Evolutionary conservation across 2,113 vertebrate species (phyloP).

Genomic region (Oncorhynchus kisutch): DNA sequence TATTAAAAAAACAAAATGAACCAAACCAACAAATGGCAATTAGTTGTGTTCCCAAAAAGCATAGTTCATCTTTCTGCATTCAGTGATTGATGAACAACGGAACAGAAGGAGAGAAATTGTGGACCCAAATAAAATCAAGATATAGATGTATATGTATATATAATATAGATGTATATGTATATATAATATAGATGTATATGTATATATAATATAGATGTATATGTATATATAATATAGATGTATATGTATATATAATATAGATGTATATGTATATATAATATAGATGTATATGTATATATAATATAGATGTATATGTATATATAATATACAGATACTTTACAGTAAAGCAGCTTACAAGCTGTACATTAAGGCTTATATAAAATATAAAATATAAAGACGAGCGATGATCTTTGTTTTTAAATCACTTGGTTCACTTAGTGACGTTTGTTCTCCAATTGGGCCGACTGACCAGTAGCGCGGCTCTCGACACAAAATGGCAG

Average conservation of each 20-base stretch:
- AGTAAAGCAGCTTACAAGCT: slow-evolving; percentile 78
- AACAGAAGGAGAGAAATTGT: slow-evolving; percentile 29
- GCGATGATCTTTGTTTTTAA: slow-evolving; percentile 68
- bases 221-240: slow-evolving; percentile 48
- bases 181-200: slow-evolving; percentile 58
- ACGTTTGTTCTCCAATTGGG: slow-evolving; percentile 62
- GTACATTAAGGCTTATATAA: slow-evolving; percentile 86
- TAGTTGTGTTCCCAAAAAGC: slow-evolving; percentile 65
- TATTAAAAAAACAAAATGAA: slow-evolving; percentile 63
- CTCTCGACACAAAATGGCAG: slow-evolving; percentile 70
- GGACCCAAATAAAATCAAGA: slow-evolving; percentile 61
- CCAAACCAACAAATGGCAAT: slow-evolving; percentile 66
- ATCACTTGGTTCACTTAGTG: slow-evolving; percentile 32
- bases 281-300: slow-evolving; percentile 46
- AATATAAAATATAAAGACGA: slow-evolving; percentile 84
- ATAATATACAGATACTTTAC: slow-evolving; percentile 80
- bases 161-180: slow-evolving; percentile 61
- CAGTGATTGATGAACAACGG: slow-evolving; percentile 67
- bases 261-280: slow-evolving; percentile 53
- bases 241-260: slow-evolving; percentile 54
- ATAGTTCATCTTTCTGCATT: slow-evolving; percentile 57
- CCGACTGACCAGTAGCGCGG: slow-evolving; percentile 51
- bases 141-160: slow-evolving; percentile 51
- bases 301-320: too few species aligned
- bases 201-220: slow-evolving; percentile 58